phyloP scores from a whole-genome alignment of 2,113 vertebrate genomes.

The Urocolius indicus region DNA sequence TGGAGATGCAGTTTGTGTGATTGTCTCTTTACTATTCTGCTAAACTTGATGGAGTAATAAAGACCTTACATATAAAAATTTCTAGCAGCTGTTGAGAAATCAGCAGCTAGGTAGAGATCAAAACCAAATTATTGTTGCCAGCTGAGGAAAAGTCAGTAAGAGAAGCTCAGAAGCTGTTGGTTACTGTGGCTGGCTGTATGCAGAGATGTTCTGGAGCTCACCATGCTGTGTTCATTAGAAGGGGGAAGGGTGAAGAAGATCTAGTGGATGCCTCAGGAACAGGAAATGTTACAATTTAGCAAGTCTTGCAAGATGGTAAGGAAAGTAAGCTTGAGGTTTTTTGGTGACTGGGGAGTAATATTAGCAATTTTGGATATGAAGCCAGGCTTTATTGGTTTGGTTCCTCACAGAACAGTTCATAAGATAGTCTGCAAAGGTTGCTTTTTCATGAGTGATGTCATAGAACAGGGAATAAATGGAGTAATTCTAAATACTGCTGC shows the following conservation, averaged over 20 bases:
- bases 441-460: background rate
- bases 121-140: background rate
- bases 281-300: background rate
- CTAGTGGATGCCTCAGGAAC: background rate
- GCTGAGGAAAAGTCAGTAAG: background rate
- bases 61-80: background rate
- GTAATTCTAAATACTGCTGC: background rate
- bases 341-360: background rate
- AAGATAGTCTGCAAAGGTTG: background rate
- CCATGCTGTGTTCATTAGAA: background rate
- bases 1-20: background rate
- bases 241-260: background rate
- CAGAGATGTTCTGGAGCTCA: background rate
- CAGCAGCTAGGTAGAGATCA: background rate
- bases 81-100: background rate
- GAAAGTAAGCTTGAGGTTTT: background rate
- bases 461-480: background rate
- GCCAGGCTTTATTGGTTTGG: background rate
- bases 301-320: background rate
- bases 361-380: background rate
- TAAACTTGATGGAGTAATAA: background rate
- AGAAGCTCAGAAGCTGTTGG: background rate
- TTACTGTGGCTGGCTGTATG: background rate
- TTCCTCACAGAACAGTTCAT: background rate
- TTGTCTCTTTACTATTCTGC: background rate